Conservation (phyloP, 2,113 vertebrate genomes). For the Pantherophis guttatus region DNA sequence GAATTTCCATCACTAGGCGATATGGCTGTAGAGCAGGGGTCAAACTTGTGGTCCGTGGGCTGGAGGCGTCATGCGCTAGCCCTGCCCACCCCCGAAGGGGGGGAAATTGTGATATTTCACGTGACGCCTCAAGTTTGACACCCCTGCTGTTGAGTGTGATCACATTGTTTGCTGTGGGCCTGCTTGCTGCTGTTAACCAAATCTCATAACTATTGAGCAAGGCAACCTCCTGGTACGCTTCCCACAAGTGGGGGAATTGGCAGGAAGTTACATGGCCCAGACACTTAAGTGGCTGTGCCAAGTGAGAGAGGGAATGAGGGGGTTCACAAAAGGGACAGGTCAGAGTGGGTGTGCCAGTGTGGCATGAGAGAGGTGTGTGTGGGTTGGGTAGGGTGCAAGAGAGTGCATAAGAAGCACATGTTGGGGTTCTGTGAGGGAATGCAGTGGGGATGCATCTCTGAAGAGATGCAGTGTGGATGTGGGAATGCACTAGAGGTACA, state of each 20-base stretch:
- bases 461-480: background rate
- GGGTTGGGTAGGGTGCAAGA: background rate
- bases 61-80: too few relatives aligned
- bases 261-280: background rate
- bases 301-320: background rate
- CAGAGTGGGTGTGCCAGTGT: background rate
- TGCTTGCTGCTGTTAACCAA: background rate
- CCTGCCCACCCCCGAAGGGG: too few relatives aligned
- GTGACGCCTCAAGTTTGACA: too few relatives aligned
- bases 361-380: background rate
- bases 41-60: too few relatives aligned
- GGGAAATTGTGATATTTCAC: fast-evolving
- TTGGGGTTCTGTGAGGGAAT: background rate
- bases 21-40: background rate
- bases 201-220: background rate
- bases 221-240: background rate
- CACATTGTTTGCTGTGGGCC: background rate
- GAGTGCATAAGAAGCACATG: background rate
- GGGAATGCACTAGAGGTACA: too few relatives aligned
- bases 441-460: background rate
- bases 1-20: background rate
- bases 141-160: background rate
- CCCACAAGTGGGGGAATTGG: background rate
- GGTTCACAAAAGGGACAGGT: background rate
- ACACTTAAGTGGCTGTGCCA: background rate